Evolutionary conservation across 2,888 invertebrate species (phyloP).

Genomic region (Sipunculus nudus): DNA sequence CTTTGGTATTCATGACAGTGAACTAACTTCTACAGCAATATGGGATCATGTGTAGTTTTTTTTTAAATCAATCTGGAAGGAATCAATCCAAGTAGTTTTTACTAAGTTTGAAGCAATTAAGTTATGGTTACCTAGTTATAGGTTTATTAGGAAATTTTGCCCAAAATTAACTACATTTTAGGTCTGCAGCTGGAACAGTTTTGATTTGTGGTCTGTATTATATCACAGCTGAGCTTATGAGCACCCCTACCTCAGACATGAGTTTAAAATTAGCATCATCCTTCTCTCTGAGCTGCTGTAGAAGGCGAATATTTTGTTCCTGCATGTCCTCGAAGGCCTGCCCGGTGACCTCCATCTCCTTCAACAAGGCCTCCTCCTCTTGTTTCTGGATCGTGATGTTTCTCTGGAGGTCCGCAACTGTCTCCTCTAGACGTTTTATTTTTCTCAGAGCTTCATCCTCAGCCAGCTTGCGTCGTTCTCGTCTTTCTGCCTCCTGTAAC

Average conservation of each 20-base stretch:
- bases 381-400: slow-evolving; percentile 80
- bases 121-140: too few species aligned
- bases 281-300: slow-evolving; percentile 94
- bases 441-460: slow-evolving; percentile 95
- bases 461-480: slow-evolving; percentile 85
- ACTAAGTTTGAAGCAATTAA: too few species aligned
- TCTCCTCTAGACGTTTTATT: slow-evolving; percentile 93
- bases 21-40: too few species aligned
- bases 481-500: slow-evolving; percentile 85
- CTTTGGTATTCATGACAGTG: too few species aligned
- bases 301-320: slow-evolving; percentile 93
- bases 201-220: too few species aligned
- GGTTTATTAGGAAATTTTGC: too few species aligned
- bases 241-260: slow-evolving; percentile 88
- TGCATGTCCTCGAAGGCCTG: slow-evolving; percentile 99
- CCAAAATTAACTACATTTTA: too few species aligned
- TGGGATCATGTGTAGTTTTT: too few species aligned
- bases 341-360: slow-evolving; percentile 99
- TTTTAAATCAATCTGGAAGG: too few species aligned
- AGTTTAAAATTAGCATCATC: slow-evolving; percentile 96
- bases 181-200: too few species aligned
- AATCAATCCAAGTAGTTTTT: too few species aligned
- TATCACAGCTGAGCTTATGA: too few species aligned
- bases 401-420: slow-evolving; percentile 89
- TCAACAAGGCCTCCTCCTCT: slow-evolving; percentile 94